These are phyloP conservation scores for Oxyura jamaicensis DNA, from an alignment of 2,113 vertebrate species.

Conservation along the genomic window DNA sequence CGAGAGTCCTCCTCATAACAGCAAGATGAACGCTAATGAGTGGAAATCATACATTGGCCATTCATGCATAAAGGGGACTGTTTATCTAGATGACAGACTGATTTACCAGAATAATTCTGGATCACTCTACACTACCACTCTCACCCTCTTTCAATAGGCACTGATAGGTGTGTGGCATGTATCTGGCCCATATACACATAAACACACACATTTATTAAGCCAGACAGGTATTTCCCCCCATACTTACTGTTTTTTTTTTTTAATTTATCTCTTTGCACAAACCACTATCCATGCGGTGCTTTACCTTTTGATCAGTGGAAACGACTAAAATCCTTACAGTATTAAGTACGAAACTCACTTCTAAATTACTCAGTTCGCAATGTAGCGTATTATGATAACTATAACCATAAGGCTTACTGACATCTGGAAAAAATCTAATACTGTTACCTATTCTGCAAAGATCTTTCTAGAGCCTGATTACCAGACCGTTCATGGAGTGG, in stretches of 20 bases:
- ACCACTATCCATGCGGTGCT: background rate
- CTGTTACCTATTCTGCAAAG: conserved; percentile 44
- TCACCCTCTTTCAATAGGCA: background rate
- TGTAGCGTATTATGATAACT: background rate
- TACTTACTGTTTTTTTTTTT: background rate
- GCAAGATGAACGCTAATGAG: background rate
- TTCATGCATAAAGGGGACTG: background rate
- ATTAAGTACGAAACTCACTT: background rate
- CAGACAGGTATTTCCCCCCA: background rate
- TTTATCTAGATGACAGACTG: background rate
- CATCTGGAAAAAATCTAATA: conserved; percentile 45
- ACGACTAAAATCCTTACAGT: background rate
- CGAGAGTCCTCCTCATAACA: background rate
- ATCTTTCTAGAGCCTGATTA: conserved; percentile 22
- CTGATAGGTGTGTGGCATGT: too few species aligned
- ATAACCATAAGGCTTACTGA: background rate
- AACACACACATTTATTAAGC: background rate
- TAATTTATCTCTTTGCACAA: background rate
- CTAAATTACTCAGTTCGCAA: background rate
- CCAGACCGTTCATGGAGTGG: background rate
- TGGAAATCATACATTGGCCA: background rate
- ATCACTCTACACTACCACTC: background rate
- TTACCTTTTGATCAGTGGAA: background rate
- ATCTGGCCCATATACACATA: background rate
- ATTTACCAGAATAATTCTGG: background rate